phyloP scores from a whole-genome alignment of 23 tunicate species.

The Trididemnum clinides region DNA sequence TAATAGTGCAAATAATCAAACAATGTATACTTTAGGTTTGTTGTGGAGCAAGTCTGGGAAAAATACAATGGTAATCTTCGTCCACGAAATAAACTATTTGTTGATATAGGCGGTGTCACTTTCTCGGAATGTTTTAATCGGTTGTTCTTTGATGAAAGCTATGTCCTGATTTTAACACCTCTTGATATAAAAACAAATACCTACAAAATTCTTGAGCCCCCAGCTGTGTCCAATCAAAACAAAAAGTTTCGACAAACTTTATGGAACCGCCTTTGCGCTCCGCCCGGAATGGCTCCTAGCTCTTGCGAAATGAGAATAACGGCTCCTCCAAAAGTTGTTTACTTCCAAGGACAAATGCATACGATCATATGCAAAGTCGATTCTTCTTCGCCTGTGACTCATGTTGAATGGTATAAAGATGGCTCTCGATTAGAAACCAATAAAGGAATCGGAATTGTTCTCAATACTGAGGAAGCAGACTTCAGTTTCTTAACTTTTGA shows the following conservation, averaged over 20 bases:
- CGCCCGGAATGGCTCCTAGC: not conserved
- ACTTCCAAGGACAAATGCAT: constrained; percentile 25
- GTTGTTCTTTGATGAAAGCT: not conserved
- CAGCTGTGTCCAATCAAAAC: not conserved
- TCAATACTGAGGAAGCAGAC: constrained; percentile 3
- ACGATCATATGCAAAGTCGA: constrained; percentile 50
- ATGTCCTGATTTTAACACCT: constrained; percentile 30
- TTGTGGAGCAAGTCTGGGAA: constrained; percentile 49
- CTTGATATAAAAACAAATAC: not conserved
- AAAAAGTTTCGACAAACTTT: constrained; percentile 33
- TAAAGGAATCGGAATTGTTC: not conserved
- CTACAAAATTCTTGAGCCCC: constrained; percentile 22
- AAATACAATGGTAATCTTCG: constrained; percentile 39
- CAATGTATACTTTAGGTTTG: constrained; percentile 50
- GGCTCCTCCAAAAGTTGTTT: constrained; percentile 13
- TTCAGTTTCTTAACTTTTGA: constrained; percentile 10
- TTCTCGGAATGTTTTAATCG: constrained; percentile 14
- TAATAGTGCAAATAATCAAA: too few relatives aligned
- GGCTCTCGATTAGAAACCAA: constrained; percentile 3
- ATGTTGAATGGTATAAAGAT: constrained; percentile 52
- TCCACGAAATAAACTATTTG: constrained; percentile 15
- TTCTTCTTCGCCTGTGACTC: constrained; percentile 4
- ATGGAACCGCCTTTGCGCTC: constrained; percentile 20
- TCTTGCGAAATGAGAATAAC: constrained; percentile 48
- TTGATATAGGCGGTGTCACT: not conserved